Conservation (phyloP, 2,113 vertebrate genomes). For the Macrotus californicus region DNA sequence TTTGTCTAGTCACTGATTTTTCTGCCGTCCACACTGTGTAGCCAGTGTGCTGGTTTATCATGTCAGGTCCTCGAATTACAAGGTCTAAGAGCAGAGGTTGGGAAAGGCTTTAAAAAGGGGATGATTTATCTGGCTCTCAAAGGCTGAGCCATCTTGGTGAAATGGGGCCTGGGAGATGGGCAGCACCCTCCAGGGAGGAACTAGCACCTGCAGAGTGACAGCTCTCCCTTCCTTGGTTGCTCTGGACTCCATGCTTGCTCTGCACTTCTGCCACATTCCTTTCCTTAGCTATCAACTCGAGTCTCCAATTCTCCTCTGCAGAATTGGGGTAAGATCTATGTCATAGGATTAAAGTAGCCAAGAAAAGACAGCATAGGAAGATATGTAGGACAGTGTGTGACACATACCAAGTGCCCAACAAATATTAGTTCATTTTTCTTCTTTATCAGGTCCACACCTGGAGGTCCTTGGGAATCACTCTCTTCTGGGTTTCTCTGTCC, state of each 20-base stretch:
- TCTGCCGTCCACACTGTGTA: background rate
- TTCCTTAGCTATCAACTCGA: background rate
- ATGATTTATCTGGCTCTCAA: background rate
- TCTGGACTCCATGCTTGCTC: background rate
- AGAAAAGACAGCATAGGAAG: background rate
- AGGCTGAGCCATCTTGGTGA: background rate
- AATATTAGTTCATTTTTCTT: background rate
- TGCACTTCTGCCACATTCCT: background rate
- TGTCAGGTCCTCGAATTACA: background rate
- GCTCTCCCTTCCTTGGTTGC: too few relatives aligned
- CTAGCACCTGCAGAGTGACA: background rate
- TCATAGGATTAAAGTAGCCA: background rate
- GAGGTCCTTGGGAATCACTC: background rate
- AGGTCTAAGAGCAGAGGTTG: background rate
- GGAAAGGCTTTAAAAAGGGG: background rate
- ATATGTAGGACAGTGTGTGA: accelerated
- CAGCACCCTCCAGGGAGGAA: background rate
- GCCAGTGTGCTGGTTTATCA: background rate
- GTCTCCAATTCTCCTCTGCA: background rate
- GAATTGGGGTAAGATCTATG: background rate
- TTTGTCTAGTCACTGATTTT: background rate
- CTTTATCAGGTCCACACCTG: background rate
- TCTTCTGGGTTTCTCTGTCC: background rate
- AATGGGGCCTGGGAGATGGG: background rate
- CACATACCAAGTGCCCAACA: background rate